Base-by-base conservation (phyloP, 2,888 invertebrate species). In the Mythimna pallens region DNA sequence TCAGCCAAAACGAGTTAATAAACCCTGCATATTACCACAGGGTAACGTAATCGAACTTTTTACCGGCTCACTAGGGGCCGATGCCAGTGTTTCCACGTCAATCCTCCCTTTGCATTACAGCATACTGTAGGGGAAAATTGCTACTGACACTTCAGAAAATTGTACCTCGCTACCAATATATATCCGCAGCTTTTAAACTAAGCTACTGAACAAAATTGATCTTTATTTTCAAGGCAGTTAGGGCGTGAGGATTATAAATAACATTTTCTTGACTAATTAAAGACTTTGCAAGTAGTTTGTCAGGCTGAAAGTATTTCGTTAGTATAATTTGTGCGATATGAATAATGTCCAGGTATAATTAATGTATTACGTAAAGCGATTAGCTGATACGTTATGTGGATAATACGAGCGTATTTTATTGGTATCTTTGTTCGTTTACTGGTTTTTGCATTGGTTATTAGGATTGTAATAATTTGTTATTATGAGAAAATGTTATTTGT, bases 81-180 rank as follows among this genome's bases (percentile, higher is more conserved):
- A 76, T 40, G 58, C 65, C 73, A 70, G 75, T 76, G 72, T 78
- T 82, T 71, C 66, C 83, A 82, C 80, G 85, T 85, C 89, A 87
- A 86, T 87, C 83, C 73, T 65, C 59, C 80, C 71, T 82, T 81
- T 78, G 85, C 80, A 81, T 86, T 80, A 85, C 70, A 65, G 80
- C 69, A 80, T 78, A 75, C 77, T 82, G 80, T 84, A 70, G 63
- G 78, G 73, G 81, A 69, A 86, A 89, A 88, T 88, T 87, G 84
- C 85, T 84, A 82, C 88, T 81, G 88, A 87, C 88, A 88, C 87
- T 87, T 83, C 74, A 80, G 88, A 84, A 89, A 89, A 89, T 86
- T 89, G 82, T 88, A 84, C 77, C 82, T 43, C 50, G 50, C 69
- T 69, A 78, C 78, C 83, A 85, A 80, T 70, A 81, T 67, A 80